phyloP scores from a whole-genome alignment of 2,888 invertebrate genomes.

The Seira musarum region DNA sequence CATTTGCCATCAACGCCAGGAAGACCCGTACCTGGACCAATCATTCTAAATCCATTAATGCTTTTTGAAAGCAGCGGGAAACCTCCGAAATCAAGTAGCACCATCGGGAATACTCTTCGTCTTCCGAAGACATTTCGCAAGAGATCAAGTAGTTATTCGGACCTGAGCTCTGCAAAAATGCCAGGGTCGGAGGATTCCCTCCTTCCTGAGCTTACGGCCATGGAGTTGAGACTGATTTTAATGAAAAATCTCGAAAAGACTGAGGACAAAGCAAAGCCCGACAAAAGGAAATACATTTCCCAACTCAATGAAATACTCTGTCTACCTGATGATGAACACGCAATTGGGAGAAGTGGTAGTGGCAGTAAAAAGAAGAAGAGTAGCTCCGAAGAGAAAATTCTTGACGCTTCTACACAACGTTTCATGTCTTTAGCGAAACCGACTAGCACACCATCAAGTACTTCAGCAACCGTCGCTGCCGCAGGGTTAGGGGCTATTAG shows the following conservation, averaged over 20 bases:
- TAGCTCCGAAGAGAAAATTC: constrained; percentile 37
- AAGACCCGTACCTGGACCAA: constrained; percentile 19
- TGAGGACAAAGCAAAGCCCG: constrained; percentile 22
- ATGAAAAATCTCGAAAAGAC: constrained; percentile 49
- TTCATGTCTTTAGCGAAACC: neutral
- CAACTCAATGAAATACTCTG: constrained; percentile 52
- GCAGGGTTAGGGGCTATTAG: constrained; percentile 45
- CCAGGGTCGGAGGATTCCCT: constrained; percentile 26
- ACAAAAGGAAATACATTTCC: constrained; percentile 41
- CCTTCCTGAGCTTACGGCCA: constrained; percentile 58
- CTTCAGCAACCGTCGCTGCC: constrained; percentile 17
- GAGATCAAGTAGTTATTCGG: constrained; percentile 57
- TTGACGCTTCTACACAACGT: constrained; percentile 15
- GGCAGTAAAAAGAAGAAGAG: constrained; percentile 24
- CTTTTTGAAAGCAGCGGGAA: neutral
- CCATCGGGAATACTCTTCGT: constrained; percentile 38
- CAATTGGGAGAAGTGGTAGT: neutral
- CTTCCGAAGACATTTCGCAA: constrained; percentile 56
- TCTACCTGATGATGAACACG: constrained; percentile 21
- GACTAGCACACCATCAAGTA: neutral
- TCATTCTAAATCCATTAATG: constrained; percentile 49
- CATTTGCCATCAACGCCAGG: constrained; percentile 10
- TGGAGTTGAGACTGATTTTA: constrained; percentile 61
- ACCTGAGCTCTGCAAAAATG: constrained; percentile 24
- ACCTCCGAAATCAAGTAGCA: no score